Evolutionary conservation across 2,888 invertebrate genomes (phyloP).

Genomic region (Dynastes grantii): DNA sequence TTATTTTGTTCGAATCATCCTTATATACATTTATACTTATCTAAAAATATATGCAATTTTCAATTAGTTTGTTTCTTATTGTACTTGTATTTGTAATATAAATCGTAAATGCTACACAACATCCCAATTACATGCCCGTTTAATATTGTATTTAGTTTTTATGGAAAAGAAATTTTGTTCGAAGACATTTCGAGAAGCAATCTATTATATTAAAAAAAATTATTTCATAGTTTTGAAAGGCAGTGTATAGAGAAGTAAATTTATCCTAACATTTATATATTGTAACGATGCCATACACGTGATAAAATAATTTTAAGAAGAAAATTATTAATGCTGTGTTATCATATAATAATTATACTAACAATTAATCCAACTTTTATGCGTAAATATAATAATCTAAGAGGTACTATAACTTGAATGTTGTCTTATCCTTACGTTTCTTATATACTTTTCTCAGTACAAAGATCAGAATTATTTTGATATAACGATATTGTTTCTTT

Average conservation of each 20-base stretch:
- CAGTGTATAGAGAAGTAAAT: conserved; percentile 23
- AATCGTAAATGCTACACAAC: too few relatives aligned
- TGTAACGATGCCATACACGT: conserved; percentile 45
- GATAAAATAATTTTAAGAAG: conserved; percentile 44
- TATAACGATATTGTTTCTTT: conserved; percentile 6
- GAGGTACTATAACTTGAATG: conserved; percentile 39
- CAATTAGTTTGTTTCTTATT: too few relatives aligned
- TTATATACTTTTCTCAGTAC: conserved; percentile 36
- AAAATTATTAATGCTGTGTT: conserved; percentile 43
- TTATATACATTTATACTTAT: too few relatives aligned
- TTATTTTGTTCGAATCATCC: too few relatives aligned
- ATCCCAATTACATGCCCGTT: too few relatives aligned
- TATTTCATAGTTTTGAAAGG: conserved; percentile 14
- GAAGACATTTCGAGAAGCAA: too few relatives aligned
- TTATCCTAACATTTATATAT: conserved; percentile 37
- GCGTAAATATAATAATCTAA: conserved; percentile 42
- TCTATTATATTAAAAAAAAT: too few relatives aligned
- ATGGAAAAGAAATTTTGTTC: too few relatives aligned
- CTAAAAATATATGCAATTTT: too few relatives aligned
- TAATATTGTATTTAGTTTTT: too few relatives aligned
- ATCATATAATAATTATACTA: conserved; percentile 40
- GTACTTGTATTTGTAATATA: too few relatives aligned
- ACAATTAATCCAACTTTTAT: conserved; percentile 42
- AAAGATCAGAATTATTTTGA: conserved; percentile 21
- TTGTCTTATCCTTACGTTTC: conserved; percentile 31